Conservation (phyloP, 2,888 invertebrate species). For the Helicoverpa assulta region DNA sequence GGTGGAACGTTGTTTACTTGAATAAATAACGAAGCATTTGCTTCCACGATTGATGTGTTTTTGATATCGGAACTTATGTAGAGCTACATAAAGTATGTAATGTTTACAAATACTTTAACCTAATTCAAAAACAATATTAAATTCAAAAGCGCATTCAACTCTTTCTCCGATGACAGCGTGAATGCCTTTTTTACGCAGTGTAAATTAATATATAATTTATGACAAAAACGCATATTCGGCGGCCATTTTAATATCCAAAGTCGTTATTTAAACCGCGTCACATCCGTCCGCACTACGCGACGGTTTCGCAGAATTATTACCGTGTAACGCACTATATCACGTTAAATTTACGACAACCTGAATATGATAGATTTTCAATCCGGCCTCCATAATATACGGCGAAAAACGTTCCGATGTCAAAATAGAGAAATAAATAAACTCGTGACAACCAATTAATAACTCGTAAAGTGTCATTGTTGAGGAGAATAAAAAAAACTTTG, state of each 20-base stretch:
- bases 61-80: constrained; percentile 50
- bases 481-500: constrained; percentile 85
- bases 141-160: constrained; percentile 55
- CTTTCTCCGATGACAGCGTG: constrained; percentile 57
- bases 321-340: constrained; percentile 89
- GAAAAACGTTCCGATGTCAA: constrained; percentile 88
- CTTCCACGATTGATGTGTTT: constrained; percentile 48
- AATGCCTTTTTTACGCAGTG: constrained; percentile 57
- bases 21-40: constrained; percentile 50
- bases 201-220: constrained; percentile 70
- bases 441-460: constrained; percentile 90
- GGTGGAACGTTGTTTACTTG: constrained; percentile 47
- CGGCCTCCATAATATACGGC: constrained; percentile 85
- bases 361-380: constrained; percentile 91
- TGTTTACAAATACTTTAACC: constrained; percentile 47
- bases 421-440: constrained; percentile 90
- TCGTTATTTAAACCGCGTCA: constrained; percentile 88
- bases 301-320: constrained; percentile 87
- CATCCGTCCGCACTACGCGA: constrained; percentile 88
- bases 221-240: constrained; percentile 74
- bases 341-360: constrained; percentile 89
- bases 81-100: constrained; percentile 39
- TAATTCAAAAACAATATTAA: constrained; percentile 50
- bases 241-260: constrained; percentile 86
- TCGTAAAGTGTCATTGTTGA: constrained; percentile 89